These are phyloP conservation scores for Bujurquina vittata DNA, from an alignment of 2,113 vertebrate species.

Conservation along the genomic window DNA sequence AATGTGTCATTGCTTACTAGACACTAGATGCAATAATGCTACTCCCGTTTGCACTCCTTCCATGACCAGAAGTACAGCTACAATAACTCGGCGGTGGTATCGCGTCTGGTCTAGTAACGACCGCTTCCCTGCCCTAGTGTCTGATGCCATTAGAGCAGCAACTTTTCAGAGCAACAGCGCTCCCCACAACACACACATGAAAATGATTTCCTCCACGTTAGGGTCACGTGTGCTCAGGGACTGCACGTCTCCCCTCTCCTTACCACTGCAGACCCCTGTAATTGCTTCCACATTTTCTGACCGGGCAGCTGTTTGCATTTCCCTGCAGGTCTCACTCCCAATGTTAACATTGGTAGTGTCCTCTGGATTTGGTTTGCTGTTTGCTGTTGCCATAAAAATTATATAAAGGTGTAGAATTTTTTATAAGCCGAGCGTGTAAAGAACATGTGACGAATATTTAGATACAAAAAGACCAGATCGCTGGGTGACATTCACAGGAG, in stretches of 20 bases:
- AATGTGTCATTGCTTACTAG: not conserved
- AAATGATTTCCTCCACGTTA: slow-evolving; percentile 71
- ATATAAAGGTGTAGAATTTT: slow-evolving; percentile 46
- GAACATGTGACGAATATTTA: not conserved
- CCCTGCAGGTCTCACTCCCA: slow-evolving; percentile 59
- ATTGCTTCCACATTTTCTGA: slow-evolving; percentile 74
- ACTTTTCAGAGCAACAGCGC: slow-evolving; percentile 64
- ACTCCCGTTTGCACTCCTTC: not conserved
- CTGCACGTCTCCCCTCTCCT: slow-evolving; percentile 38
- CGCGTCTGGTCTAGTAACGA: slow-evolving; percentile 39
- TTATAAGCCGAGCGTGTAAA: slow-evolving; percentile 31
- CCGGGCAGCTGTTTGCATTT: slow-evolving; percentile 73
- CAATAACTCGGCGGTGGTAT: slow-evolving; percentile 16
- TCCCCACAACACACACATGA: slow-evolving; percentile 70
- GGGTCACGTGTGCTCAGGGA: slow-evolving; percentile 70
- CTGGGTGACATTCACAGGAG: not conserved
- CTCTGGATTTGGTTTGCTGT: slow-evolving; percentile 61
- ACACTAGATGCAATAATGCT: not conserved
- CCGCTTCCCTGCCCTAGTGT: slow-evolving; percentile 58
- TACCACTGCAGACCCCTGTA: slow-evolving; percentile 64
- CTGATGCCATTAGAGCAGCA: slow-evolving; percentile 69
- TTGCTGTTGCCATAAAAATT: slow-evolving; percentile 62
- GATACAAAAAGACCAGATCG: not conserved
- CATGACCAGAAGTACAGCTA: slow-evolving; percentile 13
- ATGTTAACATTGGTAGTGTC: slow-evolving; percentile 54